Evolutionary conservation across 2,797 vertebrate species (phyloP).

Genomic region (Bothrops alternatus): DNA sequence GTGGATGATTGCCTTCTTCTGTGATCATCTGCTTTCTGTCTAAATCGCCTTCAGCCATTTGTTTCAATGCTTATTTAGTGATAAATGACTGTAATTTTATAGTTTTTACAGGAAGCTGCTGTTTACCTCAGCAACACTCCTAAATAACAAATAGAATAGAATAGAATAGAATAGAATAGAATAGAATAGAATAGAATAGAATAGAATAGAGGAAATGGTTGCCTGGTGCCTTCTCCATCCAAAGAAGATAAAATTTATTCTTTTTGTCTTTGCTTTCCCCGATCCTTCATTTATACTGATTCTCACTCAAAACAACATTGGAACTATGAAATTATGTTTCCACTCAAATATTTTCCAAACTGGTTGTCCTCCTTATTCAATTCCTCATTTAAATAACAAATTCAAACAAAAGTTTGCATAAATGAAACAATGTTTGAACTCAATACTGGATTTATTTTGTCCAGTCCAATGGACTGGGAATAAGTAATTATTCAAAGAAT

Average conservation of each 20-base stretch:
- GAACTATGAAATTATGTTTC: neutral
- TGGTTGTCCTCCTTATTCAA: neutral
- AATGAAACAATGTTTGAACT: neutral
- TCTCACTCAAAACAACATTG: neutral
- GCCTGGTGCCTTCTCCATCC: neutral
- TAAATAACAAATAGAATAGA: neutral
- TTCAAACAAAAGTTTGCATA: neutral
- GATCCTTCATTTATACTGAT: neutral
- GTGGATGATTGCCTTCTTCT: conserved; percentile 13
- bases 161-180: neutral
- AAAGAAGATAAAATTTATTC: neutral
- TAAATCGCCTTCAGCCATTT: conserved; percentile 51
- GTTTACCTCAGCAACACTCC: neutral
- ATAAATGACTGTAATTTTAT: conserved; percentile 37
- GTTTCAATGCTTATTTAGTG: conserved; percentile 48
- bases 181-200: too few species aligned
- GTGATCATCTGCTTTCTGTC: conserved; percentile 19
- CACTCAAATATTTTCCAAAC: neutral
- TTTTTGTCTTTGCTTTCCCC: neutral
- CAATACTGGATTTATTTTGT: neutral
- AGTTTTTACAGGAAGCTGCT: conserved; percentile 44
- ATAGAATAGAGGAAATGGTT: neutral
- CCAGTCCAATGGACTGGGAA: neutral
- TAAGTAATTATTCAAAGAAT: neutral
- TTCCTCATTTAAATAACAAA: neutral